These are phyloP conservation scores for Columba guinea DNA, from an alignment of 2,797 vertebrate species.

Conservation along the genomic window DNA sequence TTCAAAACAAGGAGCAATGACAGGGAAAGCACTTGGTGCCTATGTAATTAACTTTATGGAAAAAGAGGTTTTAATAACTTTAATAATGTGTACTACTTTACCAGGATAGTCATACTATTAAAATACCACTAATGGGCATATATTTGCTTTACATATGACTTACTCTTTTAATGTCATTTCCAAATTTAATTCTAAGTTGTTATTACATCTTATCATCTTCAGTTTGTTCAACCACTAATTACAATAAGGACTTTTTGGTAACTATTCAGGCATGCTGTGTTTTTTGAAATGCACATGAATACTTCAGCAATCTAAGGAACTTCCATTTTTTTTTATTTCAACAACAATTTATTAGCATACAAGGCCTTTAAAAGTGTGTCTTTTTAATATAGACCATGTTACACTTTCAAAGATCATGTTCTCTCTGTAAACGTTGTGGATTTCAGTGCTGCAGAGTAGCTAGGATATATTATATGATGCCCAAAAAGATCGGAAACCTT, in stretches of 20 bases:
- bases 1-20: not conserved
- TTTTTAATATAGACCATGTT: not conserved
- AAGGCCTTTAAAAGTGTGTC: not conserved
- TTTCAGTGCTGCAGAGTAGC: not conserved
- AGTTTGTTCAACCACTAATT: not conserved
- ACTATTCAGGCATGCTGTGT: not conserved
- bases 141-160: not conserved
- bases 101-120: not conserved
- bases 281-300: not conserved
- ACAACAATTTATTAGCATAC: not conserved
- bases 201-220: not conserved
- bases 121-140: not conserved
- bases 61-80: not conserved
- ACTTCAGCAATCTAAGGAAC: not conserved
- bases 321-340: not conserved
- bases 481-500: not conserved
- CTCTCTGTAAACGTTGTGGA: not conserved
- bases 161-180: not conserved
- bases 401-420: not conserved
- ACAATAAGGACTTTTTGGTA: not conserved
- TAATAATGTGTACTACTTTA: not conserved
- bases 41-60: not conserved
- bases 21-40: not conserved
- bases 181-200: not conserved
- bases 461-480: not conserved